phyloP scores from a whole-genome alignment of 2,113 vertebrate species.

The Aspidoscelis tigris region DNA sequence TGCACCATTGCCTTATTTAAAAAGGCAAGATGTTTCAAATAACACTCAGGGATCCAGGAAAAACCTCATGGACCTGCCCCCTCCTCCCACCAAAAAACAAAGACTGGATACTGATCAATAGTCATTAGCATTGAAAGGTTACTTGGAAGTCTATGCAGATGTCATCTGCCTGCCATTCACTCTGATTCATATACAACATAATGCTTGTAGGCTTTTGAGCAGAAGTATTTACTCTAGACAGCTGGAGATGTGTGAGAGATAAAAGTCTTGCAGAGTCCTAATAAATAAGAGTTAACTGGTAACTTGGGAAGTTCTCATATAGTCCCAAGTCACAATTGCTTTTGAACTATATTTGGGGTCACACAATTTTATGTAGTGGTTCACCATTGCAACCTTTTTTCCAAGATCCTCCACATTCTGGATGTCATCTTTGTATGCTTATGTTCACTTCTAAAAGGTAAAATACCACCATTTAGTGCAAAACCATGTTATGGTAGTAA shows the following conservation, averaged over 20 bases:
- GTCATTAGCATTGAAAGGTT: background rate
- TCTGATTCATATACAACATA: background rate
- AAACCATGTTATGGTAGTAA: no score
- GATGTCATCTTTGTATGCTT: background rate
- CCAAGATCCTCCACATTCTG: background rate
- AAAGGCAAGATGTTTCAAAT: background rate
- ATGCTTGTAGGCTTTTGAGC: background rate
- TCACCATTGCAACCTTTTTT: background rate
- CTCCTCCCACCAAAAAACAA: background rate
- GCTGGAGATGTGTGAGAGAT: background rate
- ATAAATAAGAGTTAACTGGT: background rate
- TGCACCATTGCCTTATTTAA: conserved; percentile 13
- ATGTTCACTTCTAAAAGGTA: background rate
- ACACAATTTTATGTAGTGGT: background rate
- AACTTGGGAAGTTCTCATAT: background rate
- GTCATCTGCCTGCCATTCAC: background rate
- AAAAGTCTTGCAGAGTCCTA: background rate
- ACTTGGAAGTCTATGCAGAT: fast-evolving
- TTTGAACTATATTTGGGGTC: background rate
- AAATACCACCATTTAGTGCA: no score
- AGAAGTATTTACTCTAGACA: background rate
- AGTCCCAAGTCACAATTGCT: background rate
- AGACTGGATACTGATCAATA: background rate
- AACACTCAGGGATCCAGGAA: background rate
- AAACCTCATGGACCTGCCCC: background rate